Evolutionary conservation across 1,140 invertebrate species (phyloP), one percentile per base, ranked within the genome.

Genomic region (Papilio helenus): DNA sequence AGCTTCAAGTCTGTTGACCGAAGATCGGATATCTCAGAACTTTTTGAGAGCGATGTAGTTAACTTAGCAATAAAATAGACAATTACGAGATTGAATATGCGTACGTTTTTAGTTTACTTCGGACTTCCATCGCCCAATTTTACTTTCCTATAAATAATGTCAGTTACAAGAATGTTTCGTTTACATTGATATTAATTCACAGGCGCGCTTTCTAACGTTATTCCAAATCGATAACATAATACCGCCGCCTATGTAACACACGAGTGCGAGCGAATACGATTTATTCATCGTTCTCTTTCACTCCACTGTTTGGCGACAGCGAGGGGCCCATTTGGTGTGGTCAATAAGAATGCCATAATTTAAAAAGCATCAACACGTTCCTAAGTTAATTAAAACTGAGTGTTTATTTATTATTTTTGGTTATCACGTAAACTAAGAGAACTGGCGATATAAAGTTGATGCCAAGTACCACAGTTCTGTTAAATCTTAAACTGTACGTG

Each of bases 251-350:
- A 5, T 68, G 16, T 5, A 68, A 68, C 26, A 2, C 14, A 29
- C 61, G 26, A 68, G 61, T 34, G 61, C 61, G 61, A 68, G 61
- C 14, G 61, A 29, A 29, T 68, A 68, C 61, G 23, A 29, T 68
- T 12, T 55, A 55, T 55, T 14, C 18, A 29, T 68, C 26, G 14
- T 68, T 16, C 61, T 68, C 12, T 68, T 68, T 68, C 61, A 68
- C 23, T 68, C 14, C 26, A 12, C 23, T 7, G 61, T 29, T 29
- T 29, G 23, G 26, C 26, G 14, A 68, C 61, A 16, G 14, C 23
- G 61, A 68, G 23, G 61, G 61, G 26, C 61, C 61, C 61, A 68
- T 68, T 68, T 68, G 61, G 61, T 29, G 26, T 68, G 61, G 61
- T 68, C 61, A 68, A 68, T 68, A 26, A n/a, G 61, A 68, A 68